phyloP scores from a whole-genome alignment of 2,113 vertebrate genomes.

The Melanerpes aurifrons region DNA sequence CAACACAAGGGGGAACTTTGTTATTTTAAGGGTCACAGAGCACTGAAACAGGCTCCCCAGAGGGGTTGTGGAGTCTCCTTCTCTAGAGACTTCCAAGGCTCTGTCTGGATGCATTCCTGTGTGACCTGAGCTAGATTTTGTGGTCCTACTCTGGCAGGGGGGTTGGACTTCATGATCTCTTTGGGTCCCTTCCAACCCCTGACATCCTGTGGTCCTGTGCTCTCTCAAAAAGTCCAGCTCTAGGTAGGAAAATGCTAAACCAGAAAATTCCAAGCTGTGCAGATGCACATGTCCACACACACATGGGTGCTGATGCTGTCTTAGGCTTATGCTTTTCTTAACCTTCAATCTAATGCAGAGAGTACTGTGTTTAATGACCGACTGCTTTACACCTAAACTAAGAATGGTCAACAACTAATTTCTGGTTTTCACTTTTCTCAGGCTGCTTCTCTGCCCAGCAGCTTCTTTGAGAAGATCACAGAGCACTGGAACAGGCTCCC shows the following conservation, averaged over 20 bases:
- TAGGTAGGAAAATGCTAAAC: not conserved
- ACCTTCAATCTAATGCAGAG: not conserved
- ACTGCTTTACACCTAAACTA: not conserved
- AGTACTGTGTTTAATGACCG: not conserved
- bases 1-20: too few species aligned
- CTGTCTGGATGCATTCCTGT: too few species aligned
- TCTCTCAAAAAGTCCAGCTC: not conserved
- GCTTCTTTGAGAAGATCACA: not conserved
- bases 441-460: not conserved
- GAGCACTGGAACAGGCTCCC: too few species aligned
- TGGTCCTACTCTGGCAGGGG: too few species aligned
- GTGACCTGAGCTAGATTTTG: too few species aligned
- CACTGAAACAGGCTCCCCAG: too few species aligned
- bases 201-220: not conserved
- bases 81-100: too few species aligned
- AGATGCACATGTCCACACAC: not conserved
- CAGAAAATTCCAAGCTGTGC: not conserved
- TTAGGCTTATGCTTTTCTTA: not conserved
- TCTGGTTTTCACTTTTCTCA: not conserved
- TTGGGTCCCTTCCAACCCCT: too few species aligned
- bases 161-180: too few species aligned
- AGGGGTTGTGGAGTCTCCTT: too few species aligned
- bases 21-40: too few species aligned
- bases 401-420: not conserved
- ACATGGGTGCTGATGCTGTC: not conserved